Conservation (phyloP, 2,888 invertebrate genomes). For the Megaustenia siamemsis region DNA sequence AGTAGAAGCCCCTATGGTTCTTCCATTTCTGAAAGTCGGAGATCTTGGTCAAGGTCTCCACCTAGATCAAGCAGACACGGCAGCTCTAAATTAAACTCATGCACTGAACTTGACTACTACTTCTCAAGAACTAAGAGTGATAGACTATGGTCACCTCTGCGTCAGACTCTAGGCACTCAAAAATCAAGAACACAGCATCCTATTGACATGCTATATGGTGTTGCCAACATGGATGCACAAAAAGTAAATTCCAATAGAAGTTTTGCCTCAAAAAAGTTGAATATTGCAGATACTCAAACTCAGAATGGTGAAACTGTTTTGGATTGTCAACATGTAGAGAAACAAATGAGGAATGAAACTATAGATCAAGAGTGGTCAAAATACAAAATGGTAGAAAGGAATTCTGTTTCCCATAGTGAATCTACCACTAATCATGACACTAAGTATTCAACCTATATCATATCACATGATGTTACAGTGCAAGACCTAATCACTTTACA, state of each 20-base stretch:
- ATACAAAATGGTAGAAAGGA: not conserved
- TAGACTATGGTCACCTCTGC: not conserved
- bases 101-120: slow-evolving; percentile 1
- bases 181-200: slow-evolving; percentile 13
- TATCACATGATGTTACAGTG: slow-evolving; percentile 17
- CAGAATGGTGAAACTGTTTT: not conserved
- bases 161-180: not conserved
- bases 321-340: not conserved
- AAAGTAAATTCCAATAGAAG: not conserved
- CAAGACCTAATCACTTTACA: slow-evolving; percentile 25
- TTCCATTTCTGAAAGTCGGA: not conserved
- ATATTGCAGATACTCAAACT: not conserved
- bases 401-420: not conserved
- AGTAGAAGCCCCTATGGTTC: slow-evolving; percentile 4
- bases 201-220: slow-evolving; percentile 11
- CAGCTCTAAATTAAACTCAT: not conserved
- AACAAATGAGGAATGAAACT: not conserved
- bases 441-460: not conserved
- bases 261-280: not conserved
- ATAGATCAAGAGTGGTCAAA: not conserved
- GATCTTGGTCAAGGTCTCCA: not conserved
- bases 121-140: not conserved
- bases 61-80: not conserved
- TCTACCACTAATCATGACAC: not conserved
- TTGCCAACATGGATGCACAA: not conserved